phyloP scores from a whole-genome alignment of 2,888 invertebrate genomes.

The Sycophila texana region DNA sequence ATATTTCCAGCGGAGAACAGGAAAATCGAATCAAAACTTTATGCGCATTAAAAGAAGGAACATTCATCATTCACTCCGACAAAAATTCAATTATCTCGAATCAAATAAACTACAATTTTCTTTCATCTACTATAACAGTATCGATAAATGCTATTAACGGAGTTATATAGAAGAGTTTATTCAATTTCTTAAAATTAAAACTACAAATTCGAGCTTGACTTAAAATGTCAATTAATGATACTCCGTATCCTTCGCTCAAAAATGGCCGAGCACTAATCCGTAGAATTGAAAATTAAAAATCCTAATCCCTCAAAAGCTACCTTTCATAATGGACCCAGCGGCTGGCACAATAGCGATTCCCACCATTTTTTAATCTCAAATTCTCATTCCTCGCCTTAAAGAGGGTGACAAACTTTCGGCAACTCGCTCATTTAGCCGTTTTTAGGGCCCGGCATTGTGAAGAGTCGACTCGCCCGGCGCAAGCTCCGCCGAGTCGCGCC shows the following conservation, averaged over 20 bases:
- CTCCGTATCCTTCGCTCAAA: not conserved
- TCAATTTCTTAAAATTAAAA: too few relatives aligned
- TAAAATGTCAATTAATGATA: not conserved
- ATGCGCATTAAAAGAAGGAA: too few relatives aligned
- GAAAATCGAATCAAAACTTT: too few relatives aligned
- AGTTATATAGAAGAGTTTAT: too few relatives aligned
- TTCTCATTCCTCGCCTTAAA: conserved; percentile 1
- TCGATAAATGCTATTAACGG: too few relatives aligned
- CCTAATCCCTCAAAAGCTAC: not conserved
- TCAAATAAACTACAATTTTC: too few relatives aligned
- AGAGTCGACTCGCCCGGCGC: not conserved
- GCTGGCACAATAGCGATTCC: not conserved
- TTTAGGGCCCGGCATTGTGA: not conserved
- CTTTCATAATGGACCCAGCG: conserved; percentile 26
- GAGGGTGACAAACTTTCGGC: not conserved
- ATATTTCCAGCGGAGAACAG: too few relatives aligned
- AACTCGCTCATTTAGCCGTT: conserved; percentile 28
- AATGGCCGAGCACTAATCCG: not conserved
- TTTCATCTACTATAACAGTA: too few relatives aligned
- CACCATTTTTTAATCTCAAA: conserved; percentile 10
- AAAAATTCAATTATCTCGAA: too few relatives aligned
- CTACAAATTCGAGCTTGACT: too few relatives aligned
- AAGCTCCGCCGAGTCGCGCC: not conserved
- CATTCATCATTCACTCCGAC: too few relatives aligned
- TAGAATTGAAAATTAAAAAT: conserved; percentile 16